A percentile compares a stretch with the other conserved stretches of the same genome.
These are phyloP conservation scores for Drosophila kanekoi DNA, from an alignment of 2,888 invertebrate species.

Conservation along the genomic window DNA sequence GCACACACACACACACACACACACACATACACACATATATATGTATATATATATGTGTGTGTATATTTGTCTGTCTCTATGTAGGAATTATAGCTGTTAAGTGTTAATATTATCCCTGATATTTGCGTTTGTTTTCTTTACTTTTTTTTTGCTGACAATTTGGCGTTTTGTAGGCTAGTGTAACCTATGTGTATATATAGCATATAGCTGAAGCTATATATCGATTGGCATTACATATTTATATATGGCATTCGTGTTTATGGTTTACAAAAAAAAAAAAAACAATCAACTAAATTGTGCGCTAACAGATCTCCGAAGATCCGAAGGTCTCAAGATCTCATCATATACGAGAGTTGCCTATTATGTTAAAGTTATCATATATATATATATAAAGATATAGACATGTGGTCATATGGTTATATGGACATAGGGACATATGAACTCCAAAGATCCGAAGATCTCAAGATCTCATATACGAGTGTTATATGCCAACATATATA, in stretches of 20 bases:
- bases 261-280: conserved; percentile 29
- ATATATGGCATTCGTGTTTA: conserved; percentile 63
- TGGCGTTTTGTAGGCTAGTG: conserved; percentile 65
- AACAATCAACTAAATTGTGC: conserved; percentile 37
- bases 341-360: not conserved
- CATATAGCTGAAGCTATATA: conserved; percentile 30
- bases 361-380: not conserved
- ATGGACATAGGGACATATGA: conserved; percentile 5
- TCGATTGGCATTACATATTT: conserved; percentile 68
- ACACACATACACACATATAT: conserved; percentile 4
- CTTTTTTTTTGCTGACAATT: conserved; percentile 58
- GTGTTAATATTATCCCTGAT: conserved; percentile 67
- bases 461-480: no score
- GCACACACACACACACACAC: not conserved
- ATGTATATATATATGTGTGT: conserved; percentile 7
- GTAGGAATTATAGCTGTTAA: conserved; percentile 17
- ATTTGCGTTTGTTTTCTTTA: conserved; percentile 34
- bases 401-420: not conserved
- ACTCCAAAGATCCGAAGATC: no score
- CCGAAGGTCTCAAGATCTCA: not conserved
- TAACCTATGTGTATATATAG: conserved; percentile 32
- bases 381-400: conserved; percentile 2
- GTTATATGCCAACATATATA: no score
- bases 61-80: conserved; percentile 15
- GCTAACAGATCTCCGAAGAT: not conserved